Base-by-base conservation (phyloP, 2,888 invertebrate species). In the Eilema caniola region DNA sequence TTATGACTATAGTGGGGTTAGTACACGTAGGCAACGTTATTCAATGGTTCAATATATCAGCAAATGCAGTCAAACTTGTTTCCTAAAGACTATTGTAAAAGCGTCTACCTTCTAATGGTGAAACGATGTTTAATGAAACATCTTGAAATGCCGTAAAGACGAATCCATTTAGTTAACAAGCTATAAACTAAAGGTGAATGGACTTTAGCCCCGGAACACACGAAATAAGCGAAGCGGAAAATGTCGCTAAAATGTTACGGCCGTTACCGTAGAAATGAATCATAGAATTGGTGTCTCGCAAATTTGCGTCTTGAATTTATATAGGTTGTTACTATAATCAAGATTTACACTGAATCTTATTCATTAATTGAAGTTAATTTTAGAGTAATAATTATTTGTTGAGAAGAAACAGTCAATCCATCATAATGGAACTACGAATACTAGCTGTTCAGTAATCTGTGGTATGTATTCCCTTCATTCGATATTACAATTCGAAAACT, bases 151-250 rank as follows among this genome's bases (percentile, higher is more conserved):
- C 73, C 83, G 83, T 85, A 84, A 82, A 79, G 74, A 77, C 76
- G 83, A 83, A 85, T 83, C 78, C 83, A 83, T 85, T 82, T 75
- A 72, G 79, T 85, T 87, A 80, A 81, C 82, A 79, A 83, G 80
- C 81, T 82, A 85, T 85, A 86, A 85, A 83, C 69, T 78, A 69
- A 76, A 82, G 78, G 80, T 81, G 83, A 84, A 81, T 76, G 81
- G 73, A 80, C 79, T 74, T 79, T 75, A 80, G 73, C 70, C 76
- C 66, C 66, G 62, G 67, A 68, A 70, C 72, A 65, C 73, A 80
- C 75, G 72, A 62, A 66, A 62, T 25, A 62, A 62, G 68, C 64
- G 69, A 76, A 72, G 63, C 73, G 69, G 74, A 72, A 67, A 78
- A 67, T 73, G 79, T 74, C 78, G 75, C 78, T 73, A 69, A 82